Evolutionary conservation across 2,888 invertebrate genomes (phyloP).

Genomic region (Latrodectus elegans): DNA sequence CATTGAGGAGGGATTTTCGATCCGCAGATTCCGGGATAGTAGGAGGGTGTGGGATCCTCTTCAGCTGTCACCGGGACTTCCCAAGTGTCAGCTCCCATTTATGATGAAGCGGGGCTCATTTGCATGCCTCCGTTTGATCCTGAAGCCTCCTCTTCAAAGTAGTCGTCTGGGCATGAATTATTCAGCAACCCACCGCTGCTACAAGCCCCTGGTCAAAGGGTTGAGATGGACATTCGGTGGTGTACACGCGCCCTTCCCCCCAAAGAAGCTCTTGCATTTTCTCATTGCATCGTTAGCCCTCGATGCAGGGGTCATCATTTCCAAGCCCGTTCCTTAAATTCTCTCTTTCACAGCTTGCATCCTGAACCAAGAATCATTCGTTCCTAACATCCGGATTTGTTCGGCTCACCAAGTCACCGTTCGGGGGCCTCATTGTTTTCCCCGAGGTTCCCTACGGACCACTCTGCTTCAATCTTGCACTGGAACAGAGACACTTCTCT

Average conservation of each 20-base stretch:
- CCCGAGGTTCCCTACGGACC: background rate
- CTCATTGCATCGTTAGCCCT: conserved; percentile 49
- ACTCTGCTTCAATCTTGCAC: no score
- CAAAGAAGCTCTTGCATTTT: conserved; percentile 38
- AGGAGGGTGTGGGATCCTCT: conserved; percentile 29
- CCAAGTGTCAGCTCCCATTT: conserved; percentile 34
- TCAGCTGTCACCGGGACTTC: conserved; percentile 41
- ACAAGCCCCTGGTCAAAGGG: conserved; percentile 66
- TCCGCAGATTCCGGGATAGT: background rate
- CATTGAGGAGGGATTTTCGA: conserved; percentile 22
- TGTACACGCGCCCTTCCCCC: background rate
- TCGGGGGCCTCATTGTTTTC: conserved; percentile 13
- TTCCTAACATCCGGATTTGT: conserved; percentile 25
- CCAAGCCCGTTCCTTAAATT: conserved; percentile 46
- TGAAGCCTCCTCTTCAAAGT: conserved; percentile 53
- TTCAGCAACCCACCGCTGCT: conserved; percentile 52
- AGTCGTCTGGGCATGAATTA: conserved; percentile 49
- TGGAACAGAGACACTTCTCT: no score
- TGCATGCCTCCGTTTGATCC: conserved; percentile 66
- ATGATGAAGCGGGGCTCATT: conserved; percentile 64
- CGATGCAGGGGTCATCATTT: conserved; percentile 47
- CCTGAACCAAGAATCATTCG: background rate
- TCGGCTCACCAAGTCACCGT: background rate
- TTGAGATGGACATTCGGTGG: conserved; percentile 46
- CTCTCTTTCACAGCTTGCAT: background rate